Conservation (phyloP, 1,140 invertebrate genomes). For the Drosophila tristis region DNA sequence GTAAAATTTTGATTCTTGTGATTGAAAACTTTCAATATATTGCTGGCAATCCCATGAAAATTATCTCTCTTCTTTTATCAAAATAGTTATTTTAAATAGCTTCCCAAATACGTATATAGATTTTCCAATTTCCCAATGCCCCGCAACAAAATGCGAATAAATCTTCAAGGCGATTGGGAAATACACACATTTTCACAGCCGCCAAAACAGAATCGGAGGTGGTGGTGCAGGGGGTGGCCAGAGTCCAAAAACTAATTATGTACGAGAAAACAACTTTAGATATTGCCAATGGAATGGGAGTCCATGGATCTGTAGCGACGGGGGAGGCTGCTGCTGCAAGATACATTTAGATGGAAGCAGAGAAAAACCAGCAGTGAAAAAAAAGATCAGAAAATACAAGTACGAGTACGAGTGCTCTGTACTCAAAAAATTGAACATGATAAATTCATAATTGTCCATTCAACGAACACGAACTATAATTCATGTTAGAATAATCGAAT, state of each 20-base stretch:
- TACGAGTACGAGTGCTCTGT: slow-evolving; percentile 20
- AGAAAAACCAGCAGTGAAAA: slow-evolving; percentile 3
- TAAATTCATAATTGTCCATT: slow-evolving; percentile 82
- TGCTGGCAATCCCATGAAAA: too few relatives aligned
- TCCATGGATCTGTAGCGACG: slow-evolving; percentile 14
- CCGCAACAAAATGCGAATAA: slow-evolving; percentile 53
- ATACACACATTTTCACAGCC: slow-evolving; percentile 30
- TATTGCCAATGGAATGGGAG: slow-evolving; percentile 45
- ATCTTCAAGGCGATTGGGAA: slow-evolving; percentile 35
- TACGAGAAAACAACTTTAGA: slow-evolving; percentile 44
- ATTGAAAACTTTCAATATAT: too few relatives aligned
- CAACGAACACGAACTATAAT: slow-evolving; percentile 81
- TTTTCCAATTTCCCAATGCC: slow-evolving; percentile 35
- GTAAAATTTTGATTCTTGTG: neutral
- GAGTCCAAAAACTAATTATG: slow-evolving; percentile 67
- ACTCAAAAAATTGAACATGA: slow-evolving; percentile 71
- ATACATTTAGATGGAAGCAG: too few relatives aligned
- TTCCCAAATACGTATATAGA: neutral
- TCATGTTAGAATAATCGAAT: slow-evolving; percentile 82
- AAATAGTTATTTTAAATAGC: too few relatives aligned
- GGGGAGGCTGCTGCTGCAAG: neutral
- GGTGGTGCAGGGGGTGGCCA: neutral
- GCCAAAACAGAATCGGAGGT: too few relatives aligned
- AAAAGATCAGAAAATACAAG: slow-evolving; percentile 77
- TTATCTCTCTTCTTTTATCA: too few relatives aligned